phyloP scores from a whole-genome alignment of 2,888 invertebrate genomes.

The Pollenia griseotomentosa region DNA sequence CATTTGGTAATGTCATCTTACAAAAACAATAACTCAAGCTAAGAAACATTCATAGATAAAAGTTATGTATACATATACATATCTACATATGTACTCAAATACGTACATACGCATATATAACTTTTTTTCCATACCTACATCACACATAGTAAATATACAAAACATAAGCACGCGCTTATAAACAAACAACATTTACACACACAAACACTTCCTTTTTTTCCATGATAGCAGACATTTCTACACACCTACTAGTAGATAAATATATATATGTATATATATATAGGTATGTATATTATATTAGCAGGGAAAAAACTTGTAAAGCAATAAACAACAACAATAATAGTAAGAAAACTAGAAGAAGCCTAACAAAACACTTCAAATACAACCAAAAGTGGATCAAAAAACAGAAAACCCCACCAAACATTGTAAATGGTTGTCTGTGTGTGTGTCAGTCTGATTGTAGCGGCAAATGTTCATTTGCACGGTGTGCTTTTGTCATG shows the following conservation, averaged over 20 bases:
- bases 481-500: conserved; percentile 45
- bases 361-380: conserved; percentile 70
- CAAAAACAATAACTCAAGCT: conserved; percentile 39
- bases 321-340: conserved; percentile 19
- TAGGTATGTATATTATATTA: not conserved
- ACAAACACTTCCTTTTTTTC: conserved; percentile 12
- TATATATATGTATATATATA: too few relatives aligned
- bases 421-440: not conserved
- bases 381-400: conserved; percentile 57
- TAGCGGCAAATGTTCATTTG: conserved; percentile 42
- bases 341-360: conserved; percentile 56
- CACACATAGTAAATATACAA: conserved; percentile 24
- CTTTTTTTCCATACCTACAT: too few relatives aligned
- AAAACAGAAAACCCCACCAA: conserved; percentile 50
- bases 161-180: conserved; percentile 68
- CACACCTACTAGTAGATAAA: conserved; percentile 18
- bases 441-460: not conserved
- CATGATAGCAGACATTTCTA: conserved; percentile 19
- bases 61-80: not conserved
- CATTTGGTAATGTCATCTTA: conserved; percentile 64
- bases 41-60: not conserved
- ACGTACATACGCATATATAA: not conserved
- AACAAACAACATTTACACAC: conserved; percentile 33
- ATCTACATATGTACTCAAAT: not conserved
- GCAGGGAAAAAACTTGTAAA: conserved; percentile 9